Percentiles rank a stretch among this genome's conserved stretches.
These are phyloP conservation scores for Embiotoca jacksoni DNA, from an alignment of 2,113 vertebrate species.

Conservation along the genomic window DNA sequence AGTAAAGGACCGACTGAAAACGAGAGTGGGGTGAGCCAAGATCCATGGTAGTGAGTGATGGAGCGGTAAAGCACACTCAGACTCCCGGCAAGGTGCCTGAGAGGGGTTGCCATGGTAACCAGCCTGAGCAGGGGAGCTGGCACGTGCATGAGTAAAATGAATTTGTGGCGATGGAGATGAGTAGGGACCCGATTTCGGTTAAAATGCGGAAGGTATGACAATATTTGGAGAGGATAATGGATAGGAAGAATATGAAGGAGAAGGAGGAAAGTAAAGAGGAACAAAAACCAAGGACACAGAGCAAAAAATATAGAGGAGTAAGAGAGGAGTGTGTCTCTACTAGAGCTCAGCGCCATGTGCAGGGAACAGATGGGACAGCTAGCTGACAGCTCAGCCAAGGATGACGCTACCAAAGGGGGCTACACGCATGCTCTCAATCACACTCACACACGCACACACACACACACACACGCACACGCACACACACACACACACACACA, in stretches of 20 bases:
- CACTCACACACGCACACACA: conserved; percentile 8
- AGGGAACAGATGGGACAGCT: conserved; percentile 83
- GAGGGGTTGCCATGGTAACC: conserved; percentile 71
- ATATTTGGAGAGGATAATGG: conserved; percentile 44
- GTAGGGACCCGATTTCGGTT: conserved; percentile 21
- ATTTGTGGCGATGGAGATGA: conserved; percentile 53
- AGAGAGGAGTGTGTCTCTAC: conserved; percentile 42
- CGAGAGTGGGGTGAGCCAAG: conserved; percentile 64
- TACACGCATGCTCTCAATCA: conserved; percentile 35
- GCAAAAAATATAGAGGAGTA: conserved; percentile 21
- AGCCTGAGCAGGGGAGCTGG: conserved; percentile 52
- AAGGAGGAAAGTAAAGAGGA: conserved; percentile 28
- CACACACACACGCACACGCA: conserved; percentile 34
- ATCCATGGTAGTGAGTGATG: conserved; percentile 70
- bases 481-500: conserved; percentile 2
- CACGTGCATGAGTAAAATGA: conserved; percentile 68
- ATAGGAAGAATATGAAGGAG: conserved; percentile 33
- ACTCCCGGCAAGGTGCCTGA: conserved; percentile 71
- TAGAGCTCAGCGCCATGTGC: conserved; percentile 71
- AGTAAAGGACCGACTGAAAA: conserved; percentile 60
- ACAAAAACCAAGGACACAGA: conserved; percentile 25
- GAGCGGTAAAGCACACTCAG: conserved; percentile 71
- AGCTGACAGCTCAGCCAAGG: conserved; percentile 79
- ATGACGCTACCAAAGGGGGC: conserved; percentile 76
- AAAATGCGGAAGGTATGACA: conserved; percentile 35